Evolutionary conservation across 2,113 vertebrate genomes (phyloP).

Genomic region (Lamprologus speciosus): DNA sequence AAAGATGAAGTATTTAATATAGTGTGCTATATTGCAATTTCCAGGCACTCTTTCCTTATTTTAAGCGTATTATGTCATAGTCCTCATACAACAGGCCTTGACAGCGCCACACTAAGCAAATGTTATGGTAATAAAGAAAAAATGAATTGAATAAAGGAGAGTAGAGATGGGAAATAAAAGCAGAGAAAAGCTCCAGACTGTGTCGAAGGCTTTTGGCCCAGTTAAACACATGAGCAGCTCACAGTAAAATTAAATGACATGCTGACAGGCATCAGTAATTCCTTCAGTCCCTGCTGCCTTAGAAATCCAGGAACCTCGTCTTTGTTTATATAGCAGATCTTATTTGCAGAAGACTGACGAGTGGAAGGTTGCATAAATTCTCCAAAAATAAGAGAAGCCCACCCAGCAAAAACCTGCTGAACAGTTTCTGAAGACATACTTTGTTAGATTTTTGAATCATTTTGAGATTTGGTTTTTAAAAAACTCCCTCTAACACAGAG

Average conservation of each 20-base stretch:
- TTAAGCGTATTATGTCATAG: rapidly evolving
- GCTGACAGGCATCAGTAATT: neutral
- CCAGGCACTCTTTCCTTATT: neutral
- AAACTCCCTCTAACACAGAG: neutral
- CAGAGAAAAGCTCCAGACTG: neutral
- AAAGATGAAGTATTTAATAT: neutral
- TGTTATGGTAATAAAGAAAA: neutral
- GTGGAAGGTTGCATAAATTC: neutral
- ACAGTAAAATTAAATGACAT: neutral
- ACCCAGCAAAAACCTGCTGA: neutral
- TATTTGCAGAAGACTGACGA: neutral
- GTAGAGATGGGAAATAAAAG: neutral
- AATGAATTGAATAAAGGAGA: neutral
- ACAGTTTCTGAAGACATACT: neutral
- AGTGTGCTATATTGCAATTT: neutral
- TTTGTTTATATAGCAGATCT: neutral
- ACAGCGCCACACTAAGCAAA: neutral
- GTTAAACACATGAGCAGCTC: neutral
- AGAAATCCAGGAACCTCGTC: neutral
- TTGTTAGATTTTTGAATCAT: neutral
- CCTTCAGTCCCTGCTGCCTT: neutral
- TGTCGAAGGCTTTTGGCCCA: neutral
- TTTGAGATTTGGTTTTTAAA: neutral
- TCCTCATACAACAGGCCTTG: neutral
- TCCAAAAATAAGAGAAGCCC: neutral